A percentile compares a stretch with the other conserved stretches of the same genome.
These are phyloP conservation scores for Sesamia nonagrioides DNA, from an alignment of 1,140 invertebrate species.

Conservation along the genomic window DNA sequence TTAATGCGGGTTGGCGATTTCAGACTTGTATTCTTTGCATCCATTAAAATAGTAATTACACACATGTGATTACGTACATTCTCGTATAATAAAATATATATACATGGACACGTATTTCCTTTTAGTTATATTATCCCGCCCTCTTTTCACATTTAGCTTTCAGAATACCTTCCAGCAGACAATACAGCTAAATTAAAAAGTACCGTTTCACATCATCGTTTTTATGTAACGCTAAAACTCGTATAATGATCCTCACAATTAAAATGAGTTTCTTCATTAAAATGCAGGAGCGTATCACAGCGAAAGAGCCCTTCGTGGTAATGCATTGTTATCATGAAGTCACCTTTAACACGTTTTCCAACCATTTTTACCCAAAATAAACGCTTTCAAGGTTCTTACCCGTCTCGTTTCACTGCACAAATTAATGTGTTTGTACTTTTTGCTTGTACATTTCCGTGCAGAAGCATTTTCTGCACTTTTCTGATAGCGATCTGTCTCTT, in stretches of 20 bases:
- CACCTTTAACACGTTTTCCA: background rate
- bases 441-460: constrained; percentile 9
- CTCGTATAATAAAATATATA: background rate
- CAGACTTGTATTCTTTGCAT: too few species aligned
- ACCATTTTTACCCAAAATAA: constrained; percentile 6
- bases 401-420: constrained; percentile 3
- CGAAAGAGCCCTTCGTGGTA: background rate
- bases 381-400: background rate
- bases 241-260: constrained; percentile 56
- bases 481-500: constrained; percentile 26
- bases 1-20: too few species aligned
- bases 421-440: constrained; percentile 28
- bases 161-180: constrained; percentile 14
- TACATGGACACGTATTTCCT: background rate
- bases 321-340: constrained; percentile 30
- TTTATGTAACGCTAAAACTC: constrained; percentile 50
- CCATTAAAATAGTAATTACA: too few species aligned
- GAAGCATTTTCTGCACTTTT: constrained; percentile 40
- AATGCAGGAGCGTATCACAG: constrained; percentile 36
- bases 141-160: constrained; percentile 12
- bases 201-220: constrained; percentile 37
- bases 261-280: constrained; percentile 59
- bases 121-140: background rate
- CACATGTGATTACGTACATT: too few species aligned
- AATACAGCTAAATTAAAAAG: constrained; percentile 51